phyloP scores from a whole-genome alignment of 2,888 invertebrate genomes.

The Cremastinae sp. region DNA sequence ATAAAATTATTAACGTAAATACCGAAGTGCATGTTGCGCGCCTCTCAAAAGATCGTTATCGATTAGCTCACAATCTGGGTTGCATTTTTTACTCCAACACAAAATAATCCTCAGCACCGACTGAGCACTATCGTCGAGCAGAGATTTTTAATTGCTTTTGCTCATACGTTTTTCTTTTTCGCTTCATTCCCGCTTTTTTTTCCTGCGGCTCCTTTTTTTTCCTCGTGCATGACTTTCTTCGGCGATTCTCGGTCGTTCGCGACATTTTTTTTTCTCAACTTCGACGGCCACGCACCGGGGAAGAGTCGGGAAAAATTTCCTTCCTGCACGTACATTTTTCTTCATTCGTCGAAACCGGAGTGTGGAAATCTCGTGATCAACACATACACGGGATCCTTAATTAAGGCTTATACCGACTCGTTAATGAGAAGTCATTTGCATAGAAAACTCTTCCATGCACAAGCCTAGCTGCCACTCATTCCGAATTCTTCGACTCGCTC shows the following conservation, averaged over 20 bases:
- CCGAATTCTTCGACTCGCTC: slow-evolving; percentile 64
- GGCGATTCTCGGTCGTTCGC: not conserved
- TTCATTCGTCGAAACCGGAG: slow-evolving; percentile 6
- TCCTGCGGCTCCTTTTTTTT: slow-evolving; percentile 7
- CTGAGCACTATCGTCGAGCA: slow-evolving; percentile 66
- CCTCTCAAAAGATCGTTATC: slow-evolving; percentile 67
- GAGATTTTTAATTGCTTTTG: slow-evolving; percentile 72
- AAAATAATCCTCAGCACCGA: slow-evolving; percentile 37
- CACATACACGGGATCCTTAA: slow-evolving; percentile 44
- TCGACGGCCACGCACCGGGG: too few relatives aligned
- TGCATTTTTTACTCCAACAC: slow-evolving; percentile 60
- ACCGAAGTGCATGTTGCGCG: slow-evolving; percentile 70
- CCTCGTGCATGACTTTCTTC: slow-evolving; percentile 17
- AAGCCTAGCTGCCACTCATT: slow-evolving; percentile 59
- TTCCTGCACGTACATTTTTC: too few relatives aligned
- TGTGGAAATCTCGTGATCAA: slow-evolving; percentile 31
- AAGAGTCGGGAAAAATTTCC: too few relatives aligned
- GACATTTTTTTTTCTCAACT: slow-evolving; percentile 28
- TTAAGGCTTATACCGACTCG: slow-evolving; percentile 48
- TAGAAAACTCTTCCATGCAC: slow-evolving; percentile 62
- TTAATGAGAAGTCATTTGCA: slow-evolving; percentile 69
- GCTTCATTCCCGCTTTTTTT: slow-evolving; percentile 11
- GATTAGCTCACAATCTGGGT: slow-evolving; percentile 65
- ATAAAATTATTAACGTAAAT: slow-evolving; percentile 75
- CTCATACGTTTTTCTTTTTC: slow-evolving; percentile 46